Conservation (phyloP, 1,140 invertebrate species). For the Ips typographus region DNA sequence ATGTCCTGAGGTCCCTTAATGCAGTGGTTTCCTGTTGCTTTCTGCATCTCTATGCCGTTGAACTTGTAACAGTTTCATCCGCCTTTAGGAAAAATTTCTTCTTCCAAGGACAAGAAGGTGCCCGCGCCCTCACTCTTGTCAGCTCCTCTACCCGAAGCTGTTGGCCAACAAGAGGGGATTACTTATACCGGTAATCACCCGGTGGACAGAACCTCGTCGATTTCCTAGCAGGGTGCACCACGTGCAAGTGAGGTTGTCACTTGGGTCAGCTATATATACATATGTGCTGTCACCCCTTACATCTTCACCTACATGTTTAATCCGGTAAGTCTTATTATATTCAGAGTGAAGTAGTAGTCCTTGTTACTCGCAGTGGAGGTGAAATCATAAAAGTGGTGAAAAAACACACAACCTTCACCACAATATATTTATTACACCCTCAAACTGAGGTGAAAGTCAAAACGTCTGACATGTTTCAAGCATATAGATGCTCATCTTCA, state of each 20-base stretch:
- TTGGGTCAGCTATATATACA: conserved; percentile 7
- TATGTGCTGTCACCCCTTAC: conserved; percentile 9
- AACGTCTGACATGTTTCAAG: no score
- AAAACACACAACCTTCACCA: no score
- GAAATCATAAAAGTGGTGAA: no score
- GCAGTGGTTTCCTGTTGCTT: conserved; percentile 16
- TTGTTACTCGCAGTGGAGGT: no score
- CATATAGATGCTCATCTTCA: no score
- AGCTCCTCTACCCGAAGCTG: background rate
- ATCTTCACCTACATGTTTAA: background rate
- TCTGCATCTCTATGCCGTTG: background rate
- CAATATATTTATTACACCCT: no score
- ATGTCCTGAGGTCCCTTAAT: conserved; percentile 21
- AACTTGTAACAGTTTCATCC: conserved; percentile 16
- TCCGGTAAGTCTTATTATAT: no score
- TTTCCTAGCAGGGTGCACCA: conserved; percentile 9
- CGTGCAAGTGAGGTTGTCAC: conserved; percentile 14
- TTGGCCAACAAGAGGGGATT: no score
- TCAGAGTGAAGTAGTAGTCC: no score
- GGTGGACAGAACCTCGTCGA: conserved; percentile 3
- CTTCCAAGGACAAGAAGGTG: conserved; percentile 25
- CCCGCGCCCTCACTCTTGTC: conserved; percentile 23
- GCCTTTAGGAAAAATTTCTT: conserved; percentile 31
- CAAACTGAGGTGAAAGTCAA: no score
- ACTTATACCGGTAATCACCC: background rate